phyloP scores from a whole-genome alignment of 2,797 vertebrate species.

The Cheirogaleus major region DNA sequence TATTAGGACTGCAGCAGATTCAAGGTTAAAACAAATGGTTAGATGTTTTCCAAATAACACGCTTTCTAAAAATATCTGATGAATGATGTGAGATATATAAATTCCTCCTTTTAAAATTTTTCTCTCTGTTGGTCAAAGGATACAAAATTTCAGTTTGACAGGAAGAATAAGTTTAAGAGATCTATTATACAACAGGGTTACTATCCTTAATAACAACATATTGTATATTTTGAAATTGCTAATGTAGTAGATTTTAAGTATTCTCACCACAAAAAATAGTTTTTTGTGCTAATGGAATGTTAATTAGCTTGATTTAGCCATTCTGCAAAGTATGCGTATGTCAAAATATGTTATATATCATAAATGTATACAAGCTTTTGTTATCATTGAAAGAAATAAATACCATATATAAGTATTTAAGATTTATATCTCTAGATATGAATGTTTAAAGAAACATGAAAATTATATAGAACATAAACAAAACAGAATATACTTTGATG shows the following conservation, averaged over 20 bases:
- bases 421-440: neutral
- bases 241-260: neutral
- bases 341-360: neutral
- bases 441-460: neutral
- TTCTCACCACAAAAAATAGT: neutral
- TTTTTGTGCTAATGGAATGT: neutral
- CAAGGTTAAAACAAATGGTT: neutral
- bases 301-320: neutral
- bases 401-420: neutral
- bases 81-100: neutral
- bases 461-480: neutral
- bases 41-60: neutral
- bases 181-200: neutral
- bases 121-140: neutral
- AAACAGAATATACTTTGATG: neutral
- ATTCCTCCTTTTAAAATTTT: neutral
- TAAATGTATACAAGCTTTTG: neutral
- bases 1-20: neutral
- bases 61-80: neutral
- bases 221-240: neutral
- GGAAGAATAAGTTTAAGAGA: neutral
- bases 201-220: neutral
- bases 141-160: neutral
- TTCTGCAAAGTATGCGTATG: neutral
- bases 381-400: neutral